A percentile compares a stretch with the other conserved stretches of the same genome.
These are phyloP conservation scores for Temnothorax curvispinosus DNA, from an alignment of 1,140 invertebrate genomes.

Conservation along the genomic window DNA sequence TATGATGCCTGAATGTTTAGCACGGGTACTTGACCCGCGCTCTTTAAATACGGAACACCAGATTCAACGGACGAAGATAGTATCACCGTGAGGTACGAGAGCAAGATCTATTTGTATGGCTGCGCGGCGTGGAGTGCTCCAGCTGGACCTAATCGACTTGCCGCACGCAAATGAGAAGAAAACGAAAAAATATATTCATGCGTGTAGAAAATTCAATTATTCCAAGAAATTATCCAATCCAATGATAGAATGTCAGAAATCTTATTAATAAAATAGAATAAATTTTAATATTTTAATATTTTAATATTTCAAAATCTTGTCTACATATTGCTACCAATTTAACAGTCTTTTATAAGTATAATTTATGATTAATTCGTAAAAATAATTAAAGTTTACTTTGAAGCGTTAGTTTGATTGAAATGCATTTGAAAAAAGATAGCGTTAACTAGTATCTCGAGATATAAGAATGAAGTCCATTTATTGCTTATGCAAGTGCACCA, in stretches of 20 bases:
- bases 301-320: neutral
- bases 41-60: constrained; percentile 58
- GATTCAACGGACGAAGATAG: constrained; percentile 58
- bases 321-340: neutral
- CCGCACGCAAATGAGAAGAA: constrained; percentile 10
- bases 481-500: constrained; percentile 41
- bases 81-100: constrained; percentile 42
- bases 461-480: constrained; percentile 66
- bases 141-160: constrained; percentile 53
- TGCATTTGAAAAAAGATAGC: neutral
- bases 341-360: too few species aligned
- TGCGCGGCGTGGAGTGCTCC: constrained; percentile 37
- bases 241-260: neutral
- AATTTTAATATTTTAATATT: constrained; percentile 4
- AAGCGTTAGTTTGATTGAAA: neutral
- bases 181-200: constrained; percentile 6
- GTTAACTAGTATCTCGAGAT: constrained; percentile 37
- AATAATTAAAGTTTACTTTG: neutral
- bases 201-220: neutral
- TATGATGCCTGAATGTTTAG: constrained; percentile 41
- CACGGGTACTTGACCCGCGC: constrained; percentile 59
- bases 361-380: neutral
- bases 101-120: constrained; percentile 56
- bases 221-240: neutral
- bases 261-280: neutral